phyloP scores from a whole-genome alignment of 2,888 invertebrate genomes.

The Napeogenes inachia region DNA sequence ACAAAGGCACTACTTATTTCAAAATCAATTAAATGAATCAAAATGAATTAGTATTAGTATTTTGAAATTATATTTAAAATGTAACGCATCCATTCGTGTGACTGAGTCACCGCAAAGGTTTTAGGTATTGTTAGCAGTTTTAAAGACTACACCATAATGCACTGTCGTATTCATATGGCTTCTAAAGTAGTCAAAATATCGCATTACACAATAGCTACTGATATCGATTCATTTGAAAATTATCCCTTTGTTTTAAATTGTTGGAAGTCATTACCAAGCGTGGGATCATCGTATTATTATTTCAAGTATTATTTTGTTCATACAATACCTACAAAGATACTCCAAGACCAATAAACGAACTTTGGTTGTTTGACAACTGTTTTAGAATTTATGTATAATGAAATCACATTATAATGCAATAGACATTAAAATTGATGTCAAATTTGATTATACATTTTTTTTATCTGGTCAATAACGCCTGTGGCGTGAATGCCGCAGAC shows the following conservation, averaged over 20 bases:
- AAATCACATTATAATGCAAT: constrained; percentile 27
- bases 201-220: constrained; percentile 69
- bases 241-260: constrained; percentile 38
- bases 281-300: no score
- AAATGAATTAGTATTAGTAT: no score
- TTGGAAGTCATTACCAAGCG: constrained; percentile 27
- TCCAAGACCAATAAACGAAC: background rate
- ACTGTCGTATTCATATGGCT: constrained; percentile 63
- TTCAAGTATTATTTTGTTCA: no score
- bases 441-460: constrained; percentile 61
- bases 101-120: constrained; percentile 45
- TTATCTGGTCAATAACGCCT: constrained; percentile 48
- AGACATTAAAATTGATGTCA: constrained; percentile 57
- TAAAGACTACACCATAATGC: constrained; percentile 67
- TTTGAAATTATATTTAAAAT: no score
- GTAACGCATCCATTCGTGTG: constrained; percentile 30
- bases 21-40: no score
- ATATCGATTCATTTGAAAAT: constrained; percentile 62
- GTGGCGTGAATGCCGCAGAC: constrained; percentile 49
- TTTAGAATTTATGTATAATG: background rate
- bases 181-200: constrained; percentile 75
- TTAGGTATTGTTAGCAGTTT: constrained; percentile 57
- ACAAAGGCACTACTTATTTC: no score
- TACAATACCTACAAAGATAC: no score
- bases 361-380: background rate